Conservation (phyloP, 2,797 vertebrate genomes). For the Enteromius anoplus region DNA sequence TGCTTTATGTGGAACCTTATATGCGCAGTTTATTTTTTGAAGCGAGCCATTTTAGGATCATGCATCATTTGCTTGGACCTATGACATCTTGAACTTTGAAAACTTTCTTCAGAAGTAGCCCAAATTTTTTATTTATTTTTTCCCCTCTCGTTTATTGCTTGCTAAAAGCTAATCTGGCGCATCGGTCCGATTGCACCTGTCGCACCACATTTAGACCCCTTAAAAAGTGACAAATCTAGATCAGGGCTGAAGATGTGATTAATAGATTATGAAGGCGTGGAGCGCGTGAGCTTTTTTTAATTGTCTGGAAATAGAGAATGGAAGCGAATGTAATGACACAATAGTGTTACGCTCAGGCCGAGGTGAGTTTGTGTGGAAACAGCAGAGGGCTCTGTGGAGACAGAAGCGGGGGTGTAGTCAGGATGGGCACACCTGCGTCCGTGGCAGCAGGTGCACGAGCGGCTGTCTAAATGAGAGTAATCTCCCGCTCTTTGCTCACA, state of each 20-base stretch:
- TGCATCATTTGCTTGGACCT: slow-evolving; percentile 18
- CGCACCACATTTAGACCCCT: slow-evolving; percentile 18
- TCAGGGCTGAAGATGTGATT: slow-evolving; percentile 47
- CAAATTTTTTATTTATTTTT: not conserved
- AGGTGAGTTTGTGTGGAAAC: slow-evolving; percentile 75
- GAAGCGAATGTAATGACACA: slow-evolving; percentile 66
- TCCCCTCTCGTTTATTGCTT: slow-evolving; percentile 46
- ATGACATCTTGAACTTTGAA: slow-evolving; percentile 47
- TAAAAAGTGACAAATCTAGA: slow-evolving; percentile 39
- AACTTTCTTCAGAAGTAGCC: slow-evolving; percentile 11
- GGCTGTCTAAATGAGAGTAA: slow-evolving; percentile 78
- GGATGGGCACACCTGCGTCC: slow-evolving; percentile 77
- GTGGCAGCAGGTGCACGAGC: slow-evolving; percentile 77
- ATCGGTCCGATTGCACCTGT: slow-evolving; percentile 40
- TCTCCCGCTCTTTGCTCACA: slow-evolving; percentile 65
- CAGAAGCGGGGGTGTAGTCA: slow-evolving; percentile 46
- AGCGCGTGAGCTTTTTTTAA: slow-evolving; percentile 44
- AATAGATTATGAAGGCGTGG: slow-evolving; percentile 46
- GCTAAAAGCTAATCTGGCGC: slow-evolving; percentile 44
- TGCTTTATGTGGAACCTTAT: slow-evolving; percentile 12
- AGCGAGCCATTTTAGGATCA: not conserved
- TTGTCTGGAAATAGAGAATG: slow-evolving; percentile 65
- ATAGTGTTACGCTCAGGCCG: slow-evolving; percentile 69
- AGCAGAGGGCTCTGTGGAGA: slow-evolving; percentile 60
- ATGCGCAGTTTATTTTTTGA: not conserved